Evolutionary conservation across 1,140 invertebrate genomes (phyloP), one percentile per base, ranked within the genome.

Genomic region (Drosophila virilis): DNA sequence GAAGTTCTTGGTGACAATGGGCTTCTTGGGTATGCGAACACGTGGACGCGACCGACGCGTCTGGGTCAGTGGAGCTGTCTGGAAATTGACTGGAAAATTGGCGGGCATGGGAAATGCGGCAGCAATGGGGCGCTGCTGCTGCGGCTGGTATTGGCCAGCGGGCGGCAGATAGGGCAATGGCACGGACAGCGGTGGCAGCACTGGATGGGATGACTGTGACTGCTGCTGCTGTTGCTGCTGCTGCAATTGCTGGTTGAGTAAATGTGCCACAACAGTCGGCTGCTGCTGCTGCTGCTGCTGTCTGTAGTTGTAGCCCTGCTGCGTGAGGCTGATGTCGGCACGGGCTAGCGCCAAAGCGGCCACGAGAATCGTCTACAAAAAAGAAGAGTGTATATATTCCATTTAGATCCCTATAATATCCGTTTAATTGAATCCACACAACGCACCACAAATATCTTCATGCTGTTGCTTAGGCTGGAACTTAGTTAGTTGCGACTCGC

Each of bases 361-460:
- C 76, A 91, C 58, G 22, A 91, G 64, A 75, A 90, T 43, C 43
- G 82, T 82, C 90, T 91, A 54, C 3, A 72, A 75, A 8, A 35
- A 28, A 50, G 17, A n/a, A 62, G 37, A 46, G 28, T 5, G 22
- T 28, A 28, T 28, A 28, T 28, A 28, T 28, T 5, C 22, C 22
- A 28, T 5, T 28, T 28, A 28, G 22, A 5, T 28, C 22, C 22
- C 4, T 5, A 5, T 4, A 5, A 28, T 4, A 28, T 28, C 22
- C 22, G 4, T 28, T 45, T 9, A 15, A 45, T 45, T 40, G 52
- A 48, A 64, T 77, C 75, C 72, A 10, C 33, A 10, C 22, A 48
- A 90, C 90, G 59, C 86, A 92, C 91, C 91, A 89, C 78, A 91
- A 92, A 91, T 74, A 92, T 79, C 84, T 92, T 92, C 91, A 92